phyloP scores from a whole-genome alignment of 1,140 invertebrate species.

The Solen grandis region DNA sequence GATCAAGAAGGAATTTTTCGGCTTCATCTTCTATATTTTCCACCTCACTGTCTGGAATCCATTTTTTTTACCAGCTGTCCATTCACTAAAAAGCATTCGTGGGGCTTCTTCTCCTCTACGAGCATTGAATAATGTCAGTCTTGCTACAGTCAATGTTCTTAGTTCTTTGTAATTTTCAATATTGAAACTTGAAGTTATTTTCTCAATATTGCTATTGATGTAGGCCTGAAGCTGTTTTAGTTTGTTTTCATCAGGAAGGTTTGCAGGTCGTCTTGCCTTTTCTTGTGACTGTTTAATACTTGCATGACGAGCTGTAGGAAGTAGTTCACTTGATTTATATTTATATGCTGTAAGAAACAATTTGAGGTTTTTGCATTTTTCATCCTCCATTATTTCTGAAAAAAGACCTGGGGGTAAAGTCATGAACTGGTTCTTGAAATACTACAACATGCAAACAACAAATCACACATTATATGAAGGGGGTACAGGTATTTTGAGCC shows the following conservation, averaged over 20 bases:
- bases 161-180: constrained; percentile 39
- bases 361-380: constrained; percentile 28
- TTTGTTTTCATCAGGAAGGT: constrained; percentile 20
- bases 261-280: constrained; percentile 43
- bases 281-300: constrained; percentile 21
- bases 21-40: constrained; percentile 53
- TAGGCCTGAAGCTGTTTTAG: constrained; percentile 30
- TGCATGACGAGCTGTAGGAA: constrained; percentile 32
- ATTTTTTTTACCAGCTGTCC: constrained; percentile 36
- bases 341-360: constrained; percentile 1
- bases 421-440: too few species aligned
- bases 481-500: too few species aligned
- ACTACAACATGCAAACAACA: too few species aligned
- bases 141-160: constrained; percentile 37
- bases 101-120: constrained; percentile 55
- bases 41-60: constrained; percentile 27
- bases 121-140: constrained; percentile 55
- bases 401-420: too few species aligned
- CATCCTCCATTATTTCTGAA: constrained; percentile 8
- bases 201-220: constrained; percentile 25
- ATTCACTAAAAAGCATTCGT: constrained; percentile 37
- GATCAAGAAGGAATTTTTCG: constrained; percentile 53
- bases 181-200: constrained; percentile 22
- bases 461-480: too few species aligned
- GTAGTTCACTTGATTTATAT: constrained; percentile 22